Base-by-base conservation (phyloP, 2,888 invertebrate species). In the Ornithoptera priamus region DNA sequence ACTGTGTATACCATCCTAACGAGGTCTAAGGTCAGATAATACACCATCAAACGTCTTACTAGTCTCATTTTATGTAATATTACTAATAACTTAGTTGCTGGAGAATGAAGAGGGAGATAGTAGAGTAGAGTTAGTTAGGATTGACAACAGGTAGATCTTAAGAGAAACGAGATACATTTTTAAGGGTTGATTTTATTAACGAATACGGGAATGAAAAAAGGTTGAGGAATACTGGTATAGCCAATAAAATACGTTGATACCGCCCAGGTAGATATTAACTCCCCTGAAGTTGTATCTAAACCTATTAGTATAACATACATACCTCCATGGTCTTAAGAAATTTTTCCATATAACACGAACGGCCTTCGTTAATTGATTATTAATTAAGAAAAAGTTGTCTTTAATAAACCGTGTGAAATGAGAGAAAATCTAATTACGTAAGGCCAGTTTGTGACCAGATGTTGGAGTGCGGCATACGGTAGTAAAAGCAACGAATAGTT, bases 331-430 rank as follows among this genome's bases (percentile, higher is more conserved):
- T 61, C 73, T 75, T 81, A 79, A 74, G 78, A 80, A 74, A 75
- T 71, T 73, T 70, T 78, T 78, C 81, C 73, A 74, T 63, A 71
- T 72, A 71, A 71, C 71, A 70, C 69, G 74, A 74, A 78, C 68
- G 71, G 74, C 73, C 75, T 77, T 76, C 86, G 88, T 88, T 86
- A 88, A 89, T 89, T 85, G 87, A 89, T 85, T 80, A 79, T 81
- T 77, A 78, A 84, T 85, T 80, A 78, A 78, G 75, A 81, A 85
- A 10, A 39, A 87, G 87, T 89, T 88, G 84, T 77, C 75, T 76
- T 77, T 83, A 84, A 78, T 80, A 78, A 77, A 72, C 71, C 72
- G 74, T 76, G 78, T 81, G 85, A 83, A 86, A 86, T 84, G 80
- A 75, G 79, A 83, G 86, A 86, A 85, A 87, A 85, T 81, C 79